Conservation (phyloP, 1,140 invertebrate species). For the Odontomachus brunneus region DNA sequence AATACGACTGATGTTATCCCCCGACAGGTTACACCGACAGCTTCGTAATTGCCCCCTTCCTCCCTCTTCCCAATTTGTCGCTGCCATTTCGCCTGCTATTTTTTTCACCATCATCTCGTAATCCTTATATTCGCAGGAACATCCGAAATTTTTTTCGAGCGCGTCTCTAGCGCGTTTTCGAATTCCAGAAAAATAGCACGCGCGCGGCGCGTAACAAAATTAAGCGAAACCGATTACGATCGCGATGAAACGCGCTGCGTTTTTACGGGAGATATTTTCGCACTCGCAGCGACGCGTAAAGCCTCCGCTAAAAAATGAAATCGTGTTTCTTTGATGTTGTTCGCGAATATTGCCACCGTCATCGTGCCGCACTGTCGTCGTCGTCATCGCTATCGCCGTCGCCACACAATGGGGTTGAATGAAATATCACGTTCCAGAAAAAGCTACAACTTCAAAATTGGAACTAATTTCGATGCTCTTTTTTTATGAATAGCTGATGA, state of each 20-base stretch:
- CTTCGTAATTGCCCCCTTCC: constrained; percentile 30
- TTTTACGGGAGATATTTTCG: constrained; percentile 14
- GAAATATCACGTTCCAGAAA: too few relatives aligned
- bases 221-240: constrained; percentile 12
- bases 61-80: background rate
- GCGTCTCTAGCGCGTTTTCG: background rate
- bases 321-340: background rate
- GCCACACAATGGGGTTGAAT: too few relatives aligned
- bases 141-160: background rate
- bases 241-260: background rate
- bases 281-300: background rate
- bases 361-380: too few relatives aligned
- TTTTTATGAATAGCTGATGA: too few relatives aligned
- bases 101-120: constrained; percentile 7
- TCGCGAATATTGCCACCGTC: too few relatives aligned
- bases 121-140: constrained; percentile 11
- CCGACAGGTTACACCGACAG: constrained; percentile 33
- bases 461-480: too few relatives aligned
- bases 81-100: background rate
- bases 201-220: background rate
- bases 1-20: constrained; percentile 34
- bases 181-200: background rate
- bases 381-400: too few relatives aligned
- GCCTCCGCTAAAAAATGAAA: constrained; percentile 6
- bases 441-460: too few relatives aligned